These are phyloP conservation scores for Columbina picui DNA, from an alignment of 2,113 vertebrate genomes.

Conservation along the genomic window DNA sequence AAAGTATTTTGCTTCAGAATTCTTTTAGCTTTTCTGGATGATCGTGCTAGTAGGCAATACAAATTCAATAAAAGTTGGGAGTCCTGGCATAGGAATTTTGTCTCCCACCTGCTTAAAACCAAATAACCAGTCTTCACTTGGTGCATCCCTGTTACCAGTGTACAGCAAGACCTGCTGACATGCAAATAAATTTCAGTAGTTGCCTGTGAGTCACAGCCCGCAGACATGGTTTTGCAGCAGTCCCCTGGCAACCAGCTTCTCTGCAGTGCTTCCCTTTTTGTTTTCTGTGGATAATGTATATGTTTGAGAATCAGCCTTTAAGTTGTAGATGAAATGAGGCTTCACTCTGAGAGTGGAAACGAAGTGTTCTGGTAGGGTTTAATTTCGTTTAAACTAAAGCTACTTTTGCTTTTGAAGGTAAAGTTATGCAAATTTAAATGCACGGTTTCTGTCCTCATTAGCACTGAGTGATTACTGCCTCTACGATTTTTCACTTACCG, in stretches of 20 bases:
- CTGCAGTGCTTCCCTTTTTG: not conserved
- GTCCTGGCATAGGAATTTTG: not conserved
- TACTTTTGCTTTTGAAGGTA: not conserved
- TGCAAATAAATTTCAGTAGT: not conserved
- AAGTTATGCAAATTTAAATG: not conserved
- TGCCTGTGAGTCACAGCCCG: constrained; percentile 40
- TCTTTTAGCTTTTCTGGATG: not conserved
- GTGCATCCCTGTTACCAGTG: not conserved
- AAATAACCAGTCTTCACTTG: not conserved
- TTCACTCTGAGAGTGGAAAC: not conserved
- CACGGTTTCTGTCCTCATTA: not conserved
- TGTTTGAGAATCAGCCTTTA: not conserved
- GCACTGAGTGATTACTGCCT: not conserved
- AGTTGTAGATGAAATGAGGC: not conserved
- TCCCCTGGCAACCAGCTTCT: constrained; percentile 54
- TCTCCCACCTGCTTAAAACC: not conserved
- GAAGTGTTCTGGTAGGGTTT: not conserved
- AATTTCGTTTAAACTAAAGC: not conserved
- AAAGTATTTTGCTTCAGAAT: not conserved
- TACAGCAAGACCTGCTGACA: not conserved
- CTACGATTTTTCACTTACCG: not conserved
- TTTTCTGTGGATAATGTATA: not conserved
- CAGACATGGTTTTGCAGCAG: not conserved
- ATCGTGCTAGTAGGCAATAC: not conserved
- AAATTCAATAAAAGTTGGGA: not conserved